Conservation (phyloP, 2,888 invertebrate species). For the Tridacna crocea region DNA sequence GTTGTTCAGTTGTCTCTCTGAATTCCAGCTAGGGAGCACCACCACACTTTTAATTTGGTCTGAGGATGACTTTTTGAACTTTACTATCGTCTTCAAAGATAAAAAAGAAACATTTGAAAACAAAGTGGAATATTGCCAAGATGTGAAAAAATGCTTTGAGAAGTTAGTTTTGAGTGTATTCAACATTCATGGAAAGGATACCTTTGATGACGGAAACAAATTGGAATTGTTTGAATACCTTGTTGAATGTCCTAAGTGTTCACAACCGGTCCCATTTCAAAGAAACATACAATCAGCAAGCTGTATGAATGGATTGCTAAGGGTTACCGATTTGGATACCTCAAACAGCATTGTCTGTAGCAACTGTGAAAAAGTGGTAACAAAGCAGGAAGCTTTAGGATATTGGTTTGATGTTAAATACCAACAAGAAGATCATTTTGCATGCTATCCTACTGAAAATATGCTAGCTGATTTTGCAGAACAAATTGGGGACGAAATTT, state of each 20-base stretch:
- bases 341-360: not conserved
- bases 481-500: not conserved
- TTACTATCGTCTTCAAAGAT: not conserved
- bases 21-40: not conserved
- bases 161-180: not conserved
- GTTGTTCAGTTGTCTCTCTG: not conserved
- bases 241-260: conserved; percentile 4
- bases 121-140: not conserved
- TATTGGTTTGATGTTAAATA: not conserved
- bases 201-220: not conserved
- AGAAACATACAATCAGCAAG: not conserved
- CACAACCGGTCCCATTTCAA: not conserved
- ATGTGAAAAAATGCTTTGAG: not conserved
- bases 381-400: not conserved
- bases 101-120: not conserved
- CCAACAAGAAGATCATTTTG: not conserved
- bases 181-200: not conserved
- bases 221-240: not conserved
- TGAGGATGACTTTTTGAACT: not conserved
- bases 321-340: not conserved
- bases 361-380: not conserved
- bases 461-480: not conserved
- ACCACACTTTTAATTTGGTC: not conserved
- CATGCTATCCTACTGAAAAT: not conserved
- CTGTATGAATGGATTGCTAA: not conserved